Percentiles rank a stretch among this genome's conserved stretches.
phyloP scores from a whole-genome alignment of 2,888 invertebrate species.

The Xylota sylvarum region DNA sequence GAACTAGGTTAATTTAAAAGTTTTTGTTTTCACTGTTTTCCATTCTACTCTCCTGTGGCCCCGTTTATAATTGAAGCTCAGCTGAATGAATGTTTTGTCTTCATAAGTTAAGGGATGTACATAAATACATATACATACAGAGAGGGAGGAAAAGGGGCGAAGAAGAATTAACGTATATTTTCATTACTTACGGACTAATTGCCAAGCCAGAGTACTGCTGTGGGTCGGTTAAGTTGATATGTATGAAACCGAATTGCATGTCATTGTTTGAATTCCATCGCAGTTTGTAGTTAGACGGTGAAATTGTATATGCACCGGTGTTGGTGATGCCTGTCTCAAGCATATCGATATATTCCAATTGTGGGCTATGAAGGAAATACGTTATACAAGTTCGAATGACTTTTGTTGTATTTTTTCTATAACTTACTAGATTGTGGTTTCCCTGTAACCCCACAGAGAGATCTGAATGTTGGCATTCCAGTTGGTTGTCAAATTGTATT shows the following conservation, averaged over 20 bases:
- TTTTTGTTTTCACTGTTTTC: not conserved
- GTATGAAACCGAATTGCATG: constrained; percentile 94
- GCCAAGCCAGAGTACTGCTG: constrained; percentile 87
- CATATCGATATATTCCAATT: constrained; percentile 92
- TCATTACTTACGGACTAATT: constrained; percentile 90
- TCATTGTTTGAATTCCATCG: constrained; percentile 90
- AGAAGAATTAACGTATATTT: constrained; percentile 29
- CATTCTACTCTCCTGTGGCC: not conserved
- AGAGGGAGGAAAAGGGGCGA: not conserved
- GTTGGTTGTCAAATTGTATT: constrained; percentile 93
- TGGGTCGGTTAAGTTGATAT: constrained; percentile 94
- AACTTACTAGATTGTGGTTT: constrained; percentile 88
- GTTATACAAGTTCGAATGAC: not conserved
- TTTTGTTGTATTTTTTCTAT: not conserved
- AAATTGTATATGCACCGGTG: constrained; percentile 90
- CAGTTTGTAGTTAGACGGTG: constrained; percentile 90
- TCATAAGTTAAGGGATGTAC: not conserved
- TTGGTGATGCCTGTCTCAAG: constrained; percentile 89
- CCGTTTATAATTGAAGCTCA: constrained; percentile 14
- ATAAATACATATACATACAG: not conserved
- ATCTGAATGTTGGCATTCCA: constrained; percentile 91
- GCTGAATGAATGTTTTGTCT: not conserved
- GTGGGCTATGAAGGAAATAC: constrained; percentile 86
- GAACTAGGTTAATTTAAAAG: constrained; percentile 38
- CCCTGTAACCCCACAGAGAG: constrained; percentile 95